phyloP scores from a whole-genome alignment of 2,797 vertebrate species.

The Rhinogobio ventralis region DNA sequence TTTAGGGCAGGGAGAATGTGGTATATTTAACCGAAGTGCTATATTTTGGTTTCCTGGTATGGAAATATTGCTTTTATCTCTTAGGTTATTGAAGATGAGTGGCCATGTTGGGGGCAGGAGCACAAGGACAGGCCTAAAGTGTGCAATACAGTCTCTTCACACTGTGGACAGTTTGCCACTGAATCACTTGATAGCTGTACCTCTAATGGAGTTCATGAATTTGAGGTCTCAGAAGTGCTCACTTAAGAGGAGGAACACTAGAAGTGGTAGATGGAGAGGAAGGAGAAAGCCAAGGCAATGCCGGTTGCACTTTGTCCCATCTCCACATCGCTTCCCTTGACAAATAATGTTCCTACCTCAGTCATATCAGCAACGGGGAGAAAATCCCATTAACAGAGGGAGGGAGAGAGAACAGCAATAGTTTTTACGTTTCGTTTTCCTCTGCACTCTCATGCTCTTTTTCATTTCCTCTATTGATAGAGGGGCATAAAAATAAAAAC shows the following conservation, averaged over 20 bases:
- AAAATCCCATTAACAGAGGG: conserved; percentile 75
- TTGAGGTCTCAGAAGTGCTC: conserved; percentile 50
- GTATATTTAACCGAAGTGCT: neutral
- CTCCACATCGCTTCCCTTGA: conserved; percentile 67
- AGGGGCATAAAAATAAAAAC: conserved; percentile 70
- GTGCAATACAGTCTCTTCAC: conserved; percentile 24
- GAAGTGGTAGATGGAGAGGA: conserved; percentile 38
- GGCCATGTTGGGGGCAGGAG: neutral
- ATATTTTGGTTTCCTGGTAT: neutral
- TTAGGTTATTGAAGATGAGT: conserved; percentile 33
- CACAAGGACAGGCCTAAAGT: neutral
- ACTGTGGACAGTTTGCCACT: conserved; percentile 22
- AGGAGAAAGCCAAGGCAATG: conserved; percentile 27
- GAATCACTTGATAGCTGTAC: conserved; percentile 46
- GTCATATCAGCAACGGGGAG: conserved; percentile 62
- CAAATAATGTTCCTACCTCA: conserved; percentile 69
- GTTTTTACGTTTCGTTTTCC: conserved; percentile 69
- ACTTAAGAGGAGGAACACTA: conserved; percentile 37
- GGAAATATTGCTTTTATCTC: conserved; percentile 38
- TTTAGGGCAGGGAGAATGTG: neutral
- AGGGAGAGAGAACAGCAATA: conserved; percentile 53
- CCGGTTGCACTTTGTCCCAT: conserved; percentile 66
- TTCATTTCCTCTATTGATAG: conserved; percentile 63
- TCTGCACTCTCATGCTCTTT: conserved; percentile 31
- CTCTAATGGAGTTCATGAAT: conserved; percentile 61